Evolutionary conservation across 2,888 invertebrate species (phyloP).

Genomic region (Agrilus cyanescens): DNA sequence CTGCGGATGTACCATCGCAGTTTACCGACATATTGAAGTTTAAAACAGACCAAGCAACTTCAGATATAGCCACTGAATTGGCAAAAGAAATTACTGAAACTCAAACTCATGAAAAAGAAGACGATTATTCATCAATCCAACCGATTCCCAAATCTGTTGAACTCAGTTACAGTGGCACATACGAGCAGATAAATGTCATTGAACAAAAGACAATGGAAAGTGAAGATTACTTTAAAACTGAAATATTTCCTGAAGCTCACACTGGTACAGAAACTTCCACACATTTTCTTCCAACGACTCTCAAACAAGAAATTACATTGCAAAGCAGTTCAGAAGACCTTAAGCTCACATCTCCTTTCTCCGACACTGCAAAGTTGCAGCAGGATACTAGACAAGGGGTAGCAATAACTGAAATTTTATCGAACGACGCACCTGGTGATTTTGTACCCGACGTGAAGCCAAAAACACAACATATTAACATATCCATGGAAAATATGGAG

Average conservation of each 20-base stretch:
- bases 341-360: too few relatives aligned
- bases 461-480: conserved; percentile 17
- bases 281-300: conserved; percentile 41
- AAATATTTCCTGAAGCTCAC: conserved; percentile 41
- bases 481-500: conserved; percentile 31
- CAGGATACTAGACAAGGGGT: neutral
- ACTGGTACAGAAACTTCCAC: conserved; percentile 39
- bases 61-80: conserved; percentile 46
- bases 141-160: conserved; percentile 34
- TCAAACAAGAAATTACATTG: conserved; percentile 36
- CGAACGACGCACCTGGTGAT: too few relatives aligned
- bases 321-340: conserved; percentile 30
- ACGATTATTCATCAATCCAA: conserved; percentile 26
- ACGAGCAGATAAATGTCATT: conserved; percentile 48
- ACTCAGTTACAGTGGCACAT: conserved; percentile 41
- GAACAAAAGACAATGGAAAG: conserved; percentile 53
- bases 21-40: conserved; percentile 44
- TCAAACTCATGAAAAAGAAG: conserved; percentile 54
- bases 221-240: conserved; percentile 44
- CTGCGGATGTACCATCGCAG: conserved; percentile 42
- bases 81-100: conserved; percentile 52
- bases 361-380: neutral
- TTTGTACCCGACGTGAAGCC: too few relatives aligned
- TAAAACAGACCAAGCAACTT: conserved; percentile 39
- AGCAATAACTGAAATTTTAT: conserved; percentile 6